Evolutionary conservation across 2,797 vertebrate species (phyloP), one percentile per base, ranked within the genome.

Genomic region (Helarctos malayanus): DNA sequence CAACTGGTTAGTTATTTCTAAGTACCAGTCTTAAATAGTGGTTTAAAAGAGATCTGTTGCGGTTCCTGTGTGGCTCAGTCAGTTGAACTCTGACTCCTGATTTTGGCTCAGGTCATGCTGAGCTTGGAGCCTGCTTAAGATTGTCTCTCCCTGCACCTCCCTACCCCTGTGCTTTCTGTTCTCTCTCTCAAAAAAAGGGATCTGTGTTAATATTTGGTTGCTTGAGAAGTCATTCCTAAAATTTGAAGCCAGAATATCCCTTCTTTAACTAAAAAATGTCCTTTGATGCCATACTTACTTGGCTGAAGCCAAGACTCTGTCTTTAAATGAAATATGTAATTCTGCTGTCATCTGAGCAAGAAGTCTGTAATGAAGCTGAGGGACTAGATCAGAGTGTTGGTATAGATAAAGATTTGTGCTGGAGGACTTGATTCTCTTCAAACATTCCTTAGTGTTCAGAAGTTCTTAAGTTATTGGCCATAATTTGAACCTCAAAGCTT

Each of bases 1-100:
- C 99, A 99, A 99, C 99, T 99, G 99, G 99, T 98, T 99, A 98
- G 83, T 93, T 95, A 83, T 96, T 98, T 97, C 38, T 91, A 59
- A 87, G 79, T 68, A 52, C 59, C 92, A 85, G 81, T 97, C 69
- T 85, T 96, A 94, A 96, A 7, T 65, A n/a, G 68, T 89, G 19
- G 7, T 68, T 93, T 96, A 83, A 94, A 96, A 83, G 68, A 83
- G 49, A 38, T 91, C 29, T 73, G 4, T 94, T 32, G n/a, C 18
- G 9, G n/a, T 35, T 2, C n/a, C n/a, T 68, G 65, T 11, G 18
- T 35, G n/a, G n/a, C 65, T 68, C 65, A 68, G n/a, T 68, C 9
- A 8, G 65, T 68, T 68, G 65, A 68, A 6, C n/a, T 35, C 65
- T 14, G 4, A 35, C 65, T 68, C 18, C 65, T 35, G n/a, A 68